Conservation (phyloP, 2,888 invertebrate species). For the Nysson spinosus region DNA sequence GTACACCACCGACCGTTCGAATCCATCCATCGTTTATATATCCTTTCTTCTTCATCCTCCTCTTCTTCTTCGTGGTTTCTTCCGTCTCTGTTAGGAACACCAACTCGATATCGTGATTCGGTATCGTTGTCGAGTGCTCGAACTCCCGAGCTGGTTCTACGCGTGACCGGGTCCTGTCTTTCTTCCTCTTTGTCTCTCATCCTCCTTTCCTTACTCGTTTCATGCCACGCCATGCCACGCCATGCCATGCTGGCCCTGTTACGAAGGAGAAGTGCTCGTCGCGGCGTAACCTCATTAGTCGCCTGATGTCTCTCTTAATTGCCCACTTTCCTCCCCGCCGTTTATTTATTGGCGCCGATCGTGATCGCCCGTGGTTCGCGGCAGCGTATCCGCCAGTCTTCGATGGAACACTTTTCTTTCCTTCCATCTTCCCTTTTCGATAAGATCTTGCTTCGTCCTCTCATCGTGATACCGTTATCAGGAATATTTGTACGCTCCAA, state of each 20-base stretch:
- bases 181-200: slow-evolving; percentile 3
- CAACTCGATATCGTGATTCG: slow-evolving; percentile 44
- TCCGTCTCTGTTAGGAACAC: slow-evolving; percentile 32
- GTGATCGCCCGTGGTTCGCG: slow-evolving; percentile 49
- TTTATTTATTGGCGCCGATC: slow-evolving; percentile 70
- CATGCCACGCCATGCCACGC: slow-evolving; percentile 23
- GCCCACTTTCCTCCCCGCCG: slow-evolving; percentile 61
- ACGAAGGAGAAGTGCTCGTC: slow-evolving; percentile 44
- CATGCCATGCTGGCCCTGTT: slow-evolving; percentile 40
- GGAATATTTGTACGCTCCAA: background rate
- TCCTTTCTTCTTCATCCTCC: slow-evolving; percentile 8
- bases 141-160: slow-evolving; percentile 37
- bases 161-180: slow-evolving; percentile 44
- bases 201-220: background rate
- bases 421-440: background rate
- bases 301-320: slow-evolving; percentile 75
- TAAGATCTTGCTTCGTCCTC: background rate
- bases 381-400: background rate
- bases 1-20: slow-evolving; percentile 50
- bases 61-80: slow-evolving; percentile 30
- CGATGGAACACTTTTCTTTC: slow-evolving; percentile 2
- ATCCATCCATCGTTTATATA: slow-evolving; percentile 55
- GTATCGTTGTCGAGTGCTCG: slow-evolving; percentile 34
- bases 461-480: background rate
- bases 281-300: slow-evolving; percentile 73